Conservation (phyloP, 2,113 vertebrate species). For the Probosciger aterrimus region DNA sequence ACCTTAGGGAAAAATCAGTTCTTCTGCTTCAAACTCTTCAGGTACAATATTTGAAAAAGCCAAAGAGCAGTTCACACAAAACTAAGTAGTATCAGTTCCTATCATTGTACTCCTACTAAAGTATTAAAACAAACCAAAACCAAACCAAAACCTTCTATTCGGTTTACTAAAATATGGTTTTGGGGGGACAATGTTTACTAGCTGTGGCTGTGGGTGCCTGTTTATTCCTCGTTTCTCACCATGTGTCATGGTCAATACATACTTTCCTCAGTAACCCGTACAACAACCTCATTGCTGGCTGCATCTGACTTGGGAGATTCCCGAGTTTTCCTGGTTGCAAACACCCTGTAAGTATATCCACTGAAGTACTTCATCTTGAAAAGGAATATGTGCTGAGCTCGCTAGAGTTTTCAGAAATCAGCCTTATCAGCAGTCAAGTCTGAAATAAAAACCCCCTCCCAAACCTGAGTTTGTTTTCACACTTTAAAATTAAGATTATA, state of each 20-base stretch:
- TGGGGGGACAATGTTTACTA: background rate
- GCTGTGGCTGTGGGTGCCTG: background rate
- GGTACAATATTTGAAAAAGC: background rate
- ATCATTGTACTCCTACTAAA: background rate
- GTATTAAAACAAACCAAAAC: background rate
- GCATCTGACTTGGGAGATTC: background rate
- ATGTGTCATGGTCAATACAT: background rate
- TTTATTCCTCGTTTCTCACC: background rate
- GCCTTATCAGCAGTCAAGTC: background rate
- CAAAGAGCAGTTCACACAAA: background rate
- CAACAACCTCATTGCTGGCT: background rate
- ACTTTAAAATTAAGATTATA: background rate
- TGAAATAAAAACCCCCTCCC: fast-evolving
- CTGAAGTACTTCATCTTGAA: background rate
- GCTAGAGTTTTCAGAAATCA: background rate
- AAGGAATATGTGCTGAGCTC: fast-evolving
- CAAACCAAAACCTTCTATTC: background rate
- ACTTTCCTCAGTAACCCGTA: background rate
- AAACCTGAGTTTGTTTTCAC: background rate
- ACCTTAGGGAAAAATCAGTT: background rate
- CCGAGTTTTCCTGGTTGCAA: background rate
- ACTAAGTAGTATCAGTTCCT: background rate
- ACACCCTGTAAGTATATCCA: background rate
- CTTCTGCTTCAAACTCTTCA: background rate
- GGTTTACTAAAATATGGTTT: fast-evolving